Evolutionary conservation across 2,113 vertebrate genomes (phyloP).

Genomic region (Rhea americana): DNA sequence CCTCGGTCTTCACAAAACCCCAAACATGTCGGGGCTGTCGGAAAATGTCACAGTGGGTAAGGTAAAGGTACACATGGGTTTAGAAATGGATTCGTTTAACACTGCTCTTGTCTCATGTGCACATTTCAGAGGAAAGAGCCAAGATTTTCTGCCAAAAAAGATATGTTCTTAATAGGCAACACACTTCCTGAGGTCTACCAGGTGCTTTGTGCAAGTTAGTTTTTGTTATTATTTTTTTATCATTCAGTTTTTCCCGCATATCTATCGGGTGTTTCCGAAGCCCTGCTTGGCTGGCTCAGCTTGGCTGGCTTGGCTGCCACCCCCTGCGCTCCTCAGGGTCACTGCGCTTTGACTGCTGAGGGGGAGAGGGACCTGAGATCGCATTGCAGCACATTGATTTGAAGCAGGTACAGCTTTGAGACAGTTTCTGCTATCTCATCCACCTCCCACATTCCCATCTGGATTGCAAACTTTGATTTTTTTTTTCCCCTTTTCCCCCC

Average conservation of each 20-base stretch:
- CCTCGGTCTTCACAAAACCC: not conserved
- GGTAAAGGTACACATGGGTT: not conserved
- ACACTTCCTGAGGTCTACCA: not conserved
- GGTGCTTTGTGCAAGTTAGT: not conserved
- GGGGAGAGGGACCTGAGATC: slow-evolving; percentile 5
- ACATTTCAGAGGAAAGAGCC: not conserved
- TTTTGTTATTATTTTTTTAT: not conserved
- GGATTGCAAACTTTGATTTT: slow-evolving; percentile 34
- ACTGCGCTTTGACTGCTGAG: not conserved
- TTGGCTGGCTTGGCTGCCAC: not conserved
- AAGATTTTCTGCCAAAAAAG: not conserved
- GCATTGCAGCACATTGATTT: slow-evolving; percentile 31
- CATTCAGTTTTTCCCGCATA: not conserved
- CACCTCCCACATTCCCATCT: slow-evolving; percentile 64
- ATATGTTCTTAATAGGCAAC: not conserved
- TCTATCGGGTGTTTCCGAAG: not conserved
- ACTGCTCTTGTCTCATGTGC: not conserved
- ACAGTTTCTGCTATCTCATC: slow-evolving; percentile 50
- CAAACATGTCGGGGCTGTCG: not conserved
- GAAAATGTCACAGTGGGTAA: not conserved
- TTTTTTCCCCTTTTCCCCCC: not conserved
- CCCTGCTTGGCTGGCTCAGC: slow-evolving; percentile 8
- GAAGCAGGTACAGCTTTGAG: slow-evolving; percentile 53
- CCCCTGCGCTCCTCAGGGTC: not conserved
- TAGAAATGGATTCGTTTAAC: not conserved